Evolutionary conservation across 2,888 invertebrate genomes (phyloP).

Genomic region (Amiota communis): DNA sequence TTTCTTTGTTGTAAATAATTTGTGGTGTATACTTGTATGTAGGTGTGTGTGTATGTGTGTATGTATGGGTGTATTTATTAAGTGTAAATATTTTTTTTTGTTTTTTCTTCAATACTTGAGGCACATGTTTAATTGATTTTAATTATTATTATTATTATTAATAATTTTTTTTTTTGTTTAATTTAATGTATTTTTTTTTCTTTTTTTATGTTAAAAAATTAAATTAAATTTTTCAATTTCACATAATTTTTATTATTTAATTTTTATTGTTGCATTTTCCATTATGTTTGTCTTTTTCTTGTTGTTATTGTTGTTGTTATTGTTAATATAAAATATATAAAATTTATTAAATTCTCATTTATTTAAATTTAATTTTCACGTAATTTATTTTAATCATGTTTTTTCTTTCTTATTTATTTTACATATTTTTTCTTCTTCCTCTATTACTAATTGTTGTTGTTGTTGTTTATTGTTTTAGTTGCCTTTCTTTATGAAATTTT

Average conservation of each 20-base stretch:
- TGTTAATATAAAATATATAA: background rate
- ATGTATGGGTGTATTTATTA: background rate
- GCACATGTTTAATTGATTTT: conserved; percentile 6
- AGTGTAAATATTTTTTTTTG: background rate
- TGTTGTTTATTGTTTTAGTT: conserved; percentile 12
- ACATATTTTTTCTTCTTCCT: background rate
- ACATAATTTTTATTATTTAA: background rate
- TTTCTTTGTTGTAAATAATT: conserved; percentile 9
- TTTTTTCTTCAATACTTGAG: conserved; percentile 11
- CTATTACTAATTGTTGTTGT: too few species aligned
- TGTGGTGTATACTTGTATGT: background rate
- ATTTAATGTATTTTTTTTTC: background rate
- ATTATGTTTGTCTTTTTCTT: too few species aligned
- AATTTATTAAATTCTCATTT: too few species aligned
- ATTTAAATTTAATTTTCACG: conserved; percentile 3
- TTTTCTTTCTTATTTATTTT: conserved; percentile 1
- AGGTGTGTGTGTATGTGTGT: background rate
- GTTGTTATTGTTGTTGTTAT: conserved; percentile 3
- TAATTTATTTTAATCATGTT: conserved; percentile 11
- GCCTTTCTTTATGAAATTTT: background rate
- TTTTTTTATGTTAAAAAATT: background rate
- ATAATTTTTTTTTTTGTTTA: background rate
- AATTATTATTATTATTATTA: background rate
- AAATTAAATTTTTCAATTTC: background rate
- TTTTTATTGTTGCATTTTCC: background rate